These are phyloP conservation scores for Dendroctonus valens DNA, from an alignment of 1,140 invertebrate genomes.

Conservation along the genomic window DNA sequence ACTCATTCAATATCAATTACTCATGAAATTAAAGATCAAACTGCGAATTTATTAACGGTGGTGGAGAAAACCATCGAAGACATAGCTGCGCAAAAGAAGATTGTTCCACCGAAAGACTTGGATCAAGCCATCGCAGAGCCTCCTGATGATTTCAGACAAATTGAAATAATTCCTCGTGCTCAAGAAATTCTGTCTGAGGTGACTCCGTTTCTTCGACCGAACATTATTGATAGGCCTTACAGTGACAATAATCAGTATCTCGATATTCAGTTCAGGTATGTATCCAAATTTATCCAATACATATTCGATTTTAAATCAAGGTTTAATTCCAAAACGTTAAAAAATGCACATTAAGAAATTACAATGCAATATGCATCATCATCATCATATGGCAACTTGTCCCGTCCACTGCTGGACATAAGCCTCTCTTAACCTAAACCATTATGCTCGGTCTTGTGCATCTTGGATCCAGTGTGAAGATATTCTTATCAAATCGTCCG, in stretches of 20 bases:
- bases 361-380: too few relatives aligned
- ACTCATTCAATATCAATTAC: constrained; percentile 46
- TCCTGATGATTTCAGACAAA: constrained; percentile 51
- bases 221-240: constrained; percentile 63
- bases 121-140: constrained; percentile 46
- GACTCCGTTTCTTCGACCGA: constrained; percentile 59
- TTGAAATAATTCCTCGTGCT: constrained; percentile 51
- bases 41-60: constrained; percentile 45
- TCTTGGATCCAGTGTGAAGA: too few relatives aligned
- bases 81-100: constrained; percentile 17
- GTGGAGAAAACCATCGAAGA: constrained; percentile 44
- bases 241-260: constrained; percentile 68
- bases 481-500: too few relatives aligned
- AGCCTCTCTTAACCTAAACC: too few relatives aligned
- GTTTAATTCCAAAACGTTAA: not conserved
- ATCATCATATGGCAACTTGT: too few relatives aligned
- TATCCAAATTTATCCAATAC: not conserved
- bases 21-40: constrained; percentile 43
- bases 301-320: not conserved
- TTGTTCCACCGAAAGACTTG: not conserved
- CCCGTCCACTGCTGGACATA: too few relatives aligned
- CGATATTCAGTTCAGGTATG: constrained; percentile 70
- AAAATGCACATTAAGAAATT: too few relatives aligned
- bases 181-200: constrained; percentile 44
- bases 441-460: too few relatives aligned